Evolutionary conservation across 2,113 vertebrate genomes (phyloP).

Genomic region (zebrafish (Danio rerio)): GRCz12tu NC_133181.1:41101501-41102000

Average conservation of each 20-base stretch:
- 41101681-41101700: not conserved
- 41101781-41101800: too few species aligned
- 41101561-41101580: conserved; percentile 35
- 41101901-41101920: too few species aligned
- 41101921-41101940: too few species aligned
- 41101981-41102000: too few species aligned
- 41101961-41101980: too few species aligned
- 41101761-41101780: too few species aligned
- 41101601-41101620: conserved; percentile 35
- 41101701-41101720: not conserved
- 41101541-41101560: conserved; percentile 36
- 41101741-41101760: not conserved
- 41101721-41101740: not conserved
- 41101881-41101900: too few species aligned
- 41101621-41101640: conserved; percentile 48
- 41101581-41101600: conserved; percentile 34
- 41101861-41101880: too few species aligned
- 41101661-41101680: conserved; percentile 30
- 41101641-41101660: conserved; percentile 42
- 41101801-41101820: too few species aligned
- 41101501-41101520: not conserved
- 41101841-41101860: too few species aligned
- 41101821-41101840: too few species aligned
- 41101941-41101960: too few species aligned
- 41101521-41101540: conserved; percentile 10